These are phyloP conservation scores for Hippocampus comes DNA, from an alignment of 2,113 vertebrate species.

Conservation along the genomic window DNA sequence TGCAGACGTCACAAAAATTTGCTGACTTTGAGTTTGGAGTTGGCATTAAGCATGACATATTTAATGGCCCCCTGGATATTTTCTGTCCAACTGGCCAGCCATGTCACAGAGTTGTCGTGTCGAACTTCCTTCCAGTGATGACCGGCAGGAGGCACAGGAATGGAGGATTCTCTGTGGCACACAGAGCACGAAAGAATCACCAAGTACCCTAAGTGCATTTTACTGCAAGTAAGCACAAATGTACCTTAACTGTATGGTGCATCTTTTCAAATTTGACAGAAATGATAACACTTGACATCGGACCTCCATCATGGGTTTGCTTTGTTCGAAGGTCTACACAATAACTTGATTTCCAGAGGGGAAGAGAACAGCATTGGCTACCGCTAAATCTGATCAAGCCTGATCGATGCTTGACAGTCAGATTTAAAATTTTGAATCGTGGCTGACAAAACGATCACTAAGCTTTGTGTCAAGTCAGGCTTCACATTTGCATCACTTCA, in stretches of 20 bases:
- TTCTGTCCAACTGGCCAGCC: conserved; percentile 71
- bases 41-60: conserved; percentile 75
- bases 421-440: background rate
- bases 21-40: conserved; percentile 76
- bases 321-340: background rate
- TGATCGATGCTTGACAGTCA: background rate
- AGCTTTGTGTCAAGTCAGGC: background rate
- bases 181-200: background rate
- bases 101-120: conserved; percentile 61
- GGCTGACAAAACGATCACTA: background rate
- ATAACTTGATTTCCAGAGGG: background rate
- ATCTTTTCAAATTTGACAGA: background rate
- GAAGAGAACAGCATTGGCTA: too few species aligned
- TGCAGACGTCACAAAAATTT: background rate
- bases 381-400: background rate
- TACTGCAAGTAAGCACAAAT: background rate
- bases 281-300: too few species aligned
- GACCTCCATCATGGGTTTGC: background rate
- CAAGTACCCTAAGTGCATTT: background rate
- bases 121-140: conserved; percentile 69
- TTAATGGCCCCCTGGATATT: conserved; percentile 64
- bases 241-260: background rate
- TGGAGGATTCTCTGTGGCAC: conserved; percentile 42
- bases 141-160: conserved; percentile 65
- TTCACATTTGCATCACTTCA: background rate